phyloP scores from a whole-genome alignment of 2,797 vertebrate species.

The Botia kubotai region DNA sequence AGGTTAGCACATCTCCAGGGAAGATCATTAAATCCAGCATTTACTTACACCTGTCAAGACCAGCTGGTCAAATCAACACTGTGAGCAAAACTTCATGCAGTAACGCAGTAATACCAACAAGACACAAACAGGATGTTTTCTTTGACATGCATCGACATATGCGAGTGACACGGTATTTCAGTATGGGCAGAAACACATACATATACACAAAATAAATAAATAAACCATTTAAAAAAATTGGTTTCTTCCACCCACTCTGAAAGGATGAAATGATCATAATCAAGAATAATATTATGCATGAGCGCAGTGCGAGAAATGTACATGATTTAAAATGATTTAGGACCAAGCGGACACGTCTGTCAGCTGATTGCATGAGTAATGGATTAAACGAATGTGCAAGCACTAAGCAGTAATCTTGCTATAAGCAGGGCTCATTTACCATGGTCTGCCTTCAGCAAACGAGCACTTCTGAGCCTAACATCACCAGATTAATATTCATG shows the following conservation, averaged over 20 bases:
- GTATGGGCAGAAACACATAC: not conserved
- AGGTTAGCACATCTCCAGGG: constrained; percentile 46
- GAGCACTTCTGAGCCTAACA: not conserved
- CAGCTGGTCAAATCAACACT: constrained; percentile 49
- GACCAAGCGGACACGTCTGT: not conserved
- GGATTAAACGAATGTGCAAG: not conserved
- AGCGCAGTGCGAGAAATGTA: not conserved
- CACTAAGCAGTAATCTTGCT: not conserved
- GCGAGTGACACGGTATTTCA: constrained; percentile 8
- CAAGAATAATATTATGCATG: not conserved
- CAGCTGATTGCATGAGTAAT: not conserved
- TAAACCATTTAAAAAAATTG: not conserved
- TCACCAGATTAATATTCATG: not conserved
- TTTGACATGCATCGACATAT: constrained; percentile 6
- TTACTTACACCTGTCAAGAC: constrained; percentile 32
- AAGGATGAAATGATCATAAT: too few species aligned
- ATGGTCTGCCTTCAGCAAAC: not conserved
- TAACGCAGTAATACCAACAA: not conserved
- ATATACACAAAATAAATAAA: not conserved
- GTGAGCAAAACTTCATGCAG: constrained; percentile 30
- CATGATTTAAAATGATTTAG: too few species aligned
- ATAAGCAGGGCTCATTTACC: not conserved
- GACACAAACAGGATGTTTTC: constrained; percentile 4
- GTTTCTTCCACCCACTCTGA: too few species aligned
- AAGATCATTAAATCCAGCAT: constrained; percentile 31